phyloP scores from a whole-genome alignment of 2,797 vertebrate species.

The Malacoctenus gilli region DNA sequence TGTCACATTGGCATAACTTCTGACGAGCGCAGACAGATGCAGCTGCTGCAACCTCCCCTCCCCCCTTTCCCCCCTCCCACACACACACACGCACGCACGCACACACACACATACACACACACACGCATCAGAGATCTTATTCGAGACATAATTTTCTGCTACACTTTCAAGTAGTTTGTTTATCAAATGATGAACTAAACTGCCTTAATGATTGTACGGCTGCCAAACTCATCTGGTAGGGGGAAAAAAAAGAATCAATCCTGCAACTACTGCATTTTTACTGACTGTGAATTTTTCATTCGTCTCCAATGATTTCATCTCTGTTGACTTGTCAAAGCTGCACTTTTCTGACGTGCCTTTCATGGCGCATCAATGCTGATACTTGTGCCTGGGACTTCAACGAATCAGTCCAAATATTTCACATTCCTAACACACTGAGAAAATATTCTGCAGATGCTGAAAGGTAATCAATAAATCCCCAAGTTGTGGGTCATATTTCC shows the following conservation, averaged over 20 bases:
- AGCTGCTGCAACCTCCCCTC: constrained; percentile 38
- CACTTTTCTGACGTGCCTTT: constrained; percentile 68
- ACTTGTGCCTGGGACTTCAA: constrained; percentile 55
- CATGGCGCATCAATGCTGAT: constrained; percentile 52
- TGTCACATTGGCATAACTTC: constrained; percentile 72
- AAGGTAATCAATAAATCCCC: constrained; percentile 10
- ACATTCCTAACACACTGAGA: too few relatives aligned
- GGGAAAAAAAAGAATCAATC: constrained; percentile 55
- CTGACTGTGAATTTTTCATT: constrained; percentile 69
- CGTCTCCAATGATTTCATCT: constrained; percentile 62
- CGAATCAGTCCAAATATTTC: constrained; percentile 44
- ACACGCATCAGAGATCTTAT: constrained; percentile 42
- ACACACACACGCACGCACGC: too few relatives aligned
- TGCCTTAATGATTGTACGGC: constrained; percentile 62
- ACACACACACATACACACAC: too few relatives aligned
- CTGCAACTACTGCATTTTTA: constrained; percentile 64
- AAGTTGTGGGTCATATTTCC: neutral
- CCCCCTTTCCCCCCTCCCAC: constrained; percentile 42
- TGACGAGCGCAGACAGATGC: constrained; percentile 54
- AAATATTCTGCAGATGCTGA: constrained; percentile 9
- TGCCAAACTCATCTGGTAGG: constrained; percentile 51
- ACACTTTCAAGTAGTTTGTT: constrained; percentile 61
- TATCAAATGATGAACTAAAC: constrained; percentile 63
- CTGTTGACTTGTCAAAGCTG: constrained; percentile 63
- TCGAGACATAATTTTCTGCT: constrained; percentile 44